Evolutionary conservation across 2,113 vertebrate genomes (phyloP).

Genomic region (Cheirogaleus medius): DNA sequence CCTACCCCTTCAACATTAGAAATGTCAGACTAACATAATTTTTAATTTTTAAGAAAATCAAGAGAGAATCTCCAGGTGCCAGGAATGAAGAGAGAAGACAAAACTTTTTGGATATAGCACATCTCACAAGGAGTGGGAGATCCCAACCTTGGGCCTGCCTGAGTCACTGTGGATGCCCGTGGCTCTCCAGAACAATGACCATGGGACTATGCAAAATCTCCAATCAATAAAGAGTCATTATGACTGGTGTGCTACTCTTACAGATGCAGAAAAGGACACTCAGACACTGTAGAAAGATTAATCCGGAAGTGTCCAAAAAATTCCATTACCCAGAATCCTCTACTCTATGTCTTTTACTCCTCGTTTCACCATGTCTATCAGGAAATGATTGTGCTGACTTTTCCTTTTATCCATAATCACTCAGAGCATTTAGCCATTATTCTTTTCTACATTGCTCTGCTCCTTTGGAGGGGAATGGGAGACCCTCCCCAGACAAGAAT

Average conservation of each 20-base stretch:
- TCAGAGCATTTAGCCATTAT: not conserved
- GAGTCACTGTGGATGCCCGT: not conserved
- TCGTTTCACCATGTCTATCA: not conserved
- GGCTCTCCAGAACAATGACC: not conserved
- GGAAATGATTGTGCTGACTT: not conserved
- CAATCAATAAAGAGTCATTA: not conserved
- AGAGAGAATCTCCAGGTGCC: not conserved
- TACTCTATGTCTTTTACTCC: not conserved
- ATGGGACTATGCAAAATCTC: not conserved
- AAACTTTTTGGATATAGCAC: too few species aligned
- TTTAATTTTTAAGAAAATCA: constrained; percentile 27
- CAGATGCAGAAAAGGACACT: not conserved
- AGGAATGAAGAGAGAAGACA: not conserved
- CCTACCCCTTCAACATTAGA: not conserved
- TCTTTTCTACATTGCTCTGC: not conserved
- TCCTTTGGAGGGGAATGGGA: not conserved
- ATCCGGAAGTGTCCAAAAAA: not conserved
- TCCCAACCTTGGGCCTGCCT: too few species aligned
- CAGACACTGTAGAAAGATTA: not conserved
- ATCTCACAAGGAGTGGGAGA: too few species aligned
- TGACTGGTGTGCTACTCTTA: not conserved
- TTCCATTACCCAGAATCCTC: not conserved
- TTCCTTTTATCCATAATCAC: not conserved
- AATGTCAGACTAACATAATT: not conserved
- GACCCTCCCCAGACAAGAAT: not conserved